Base-by-base conservation (phyloP, 2,113 vertebrate species). In the Siniperca chuatsi region DNA sequence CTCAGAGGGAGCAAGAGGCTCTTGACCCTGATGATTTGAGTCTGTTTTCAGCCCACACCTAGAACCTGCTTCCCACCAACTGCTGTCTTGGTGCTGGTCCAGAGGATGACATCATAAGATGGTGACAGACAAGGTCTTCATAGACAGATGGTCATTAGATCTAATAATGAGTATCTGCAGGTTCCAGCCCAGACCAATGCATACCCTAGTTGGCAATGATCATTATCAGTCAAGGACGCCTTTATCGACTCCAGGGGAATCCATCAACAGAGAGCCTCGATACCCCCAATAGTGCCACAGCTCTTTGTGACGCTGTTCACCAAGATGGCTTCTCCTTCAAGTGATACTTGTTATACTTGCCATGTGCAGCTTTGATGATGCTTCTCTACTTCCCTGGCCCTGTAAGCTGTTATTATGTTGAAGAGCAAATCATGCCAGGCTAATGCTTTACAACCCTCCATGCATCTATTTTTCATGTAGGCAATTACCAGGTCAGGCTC, bases 131-230 rank as follows among this genome's bases (percentile, higher is more conserved):
- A 90, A 88, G 89, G 90, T 89, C 89, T 86, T 84, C 40, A 21
- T 42, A 80, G 93, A 92, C 95, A 94, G 94, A 96, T 95, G 94
- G 93, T 89, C 78, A 35, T 95, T 95, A 92, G 90, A 91, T 90
- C 81, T 76, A 87, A 92, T 95, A 93, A 95, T 92, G 93, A 88
- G 84, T 87, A 89, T 87, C 86, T 90, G 89, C 90, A 93, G 92
- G 85, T 88, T 91, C 66, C 80, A 82, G 75, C 64, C 25, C 72
- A 82, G 86, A 93, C 81, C 87, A 88, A 92, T 85, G 76, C 76
- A 72, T 69, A 52, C 64, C 67, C 58, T 46, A 68, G 60, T 66
- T 44, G 52, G 80, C 70, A 90, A 85, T 87, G 86, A 85, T 93
- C 86, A 80, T 90, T 87, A 91, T 82, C 88, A 86, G 75, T 89